Evolutionary conservation across 2,113 vertebrate species (phyloP).

Genomic region (Etheostoma spectabile): DNA sequence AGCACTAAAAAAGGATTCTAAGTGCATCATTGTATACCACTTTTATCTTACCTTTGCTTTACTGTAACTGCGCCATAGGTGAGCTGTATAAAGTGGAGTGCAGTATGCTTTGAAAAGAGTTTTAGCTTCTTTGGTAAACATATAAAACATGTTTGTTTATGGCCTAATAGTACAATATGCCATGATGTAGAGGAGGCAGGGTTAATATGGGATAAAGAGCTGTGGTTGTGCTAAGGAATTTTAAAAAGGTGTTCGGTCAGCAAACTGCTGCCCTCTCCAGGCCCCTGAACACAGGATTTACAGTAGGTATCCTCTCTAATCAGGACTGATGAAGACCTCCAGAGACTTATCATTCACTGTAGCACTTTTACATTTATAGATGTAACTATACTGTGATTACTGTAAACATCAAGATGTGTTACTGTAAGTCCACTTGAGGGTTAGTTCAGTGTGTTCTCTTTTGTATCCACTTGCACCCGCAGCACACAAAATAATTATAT

Average conservation of each 20-base stretch:
- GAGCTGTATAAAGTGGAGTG: too few species aligned
- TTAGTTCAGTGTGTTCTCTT: constrained; percentile 3
- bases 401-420: neutral
- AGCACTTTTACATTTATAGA: neutral
- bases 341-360: neutral
- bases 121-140: too few species aligned
- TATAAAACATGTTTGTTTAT: too few species aligned
- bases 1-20: too few species aligned
- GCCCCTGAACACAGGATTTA: constrained; percentile 45
- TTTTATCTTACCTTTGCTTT: too few species aligned
- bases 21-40: too few species aligned
- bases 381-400: neutral
- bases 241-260: constrained; percentile 65
- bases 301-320: constrained; percentile 36
- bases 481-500: constrained; percentile 5
- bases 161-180: too few species aligned
- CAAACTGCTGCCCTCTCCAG: constrained; percentile 31
- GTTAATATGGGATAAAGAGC: too few species aligned
- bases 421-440: neutral
- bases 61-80: too few species aligned
- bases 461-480: constrained; percentile 1
- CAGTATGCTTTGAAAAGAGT: too few species aligned
- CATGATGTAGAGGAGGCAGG: too few species aligned
- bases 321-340: constrained; percentile 32
- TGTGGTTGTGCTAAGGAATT: too few species aligned